Evolutionary conservation across 2,797 vertebrate species (phyloP), one percentile per base, ranked within the genome.

Genomic region (Remorina albescens): DNA sequence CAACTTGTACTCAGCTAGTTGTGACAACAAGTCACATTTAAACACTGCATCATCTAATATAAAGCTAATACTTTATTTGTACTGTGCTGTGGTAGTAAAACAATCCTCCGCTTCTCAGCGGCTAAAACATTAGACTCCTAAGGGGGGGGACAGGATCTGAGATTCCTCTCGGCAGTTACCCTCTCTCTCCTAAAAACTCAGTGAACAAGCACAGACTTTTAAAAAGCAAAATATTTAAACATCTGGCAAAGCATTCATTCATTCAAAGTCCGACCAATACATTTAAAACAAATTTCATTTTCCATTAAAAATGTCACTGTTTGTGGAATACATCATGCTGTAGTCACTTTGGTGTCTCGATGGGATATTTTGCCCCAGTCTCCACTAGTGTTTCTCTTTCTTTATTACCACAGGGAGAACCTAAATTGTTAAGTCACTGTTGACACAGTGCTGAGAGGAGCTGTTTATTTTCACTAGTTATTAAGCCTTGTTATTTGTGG

Each of bases 321-420:
- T 56, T 47, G 37, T 23, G 25, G 34, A 53, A 34, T 18, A 18
- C 36, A 23, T 15, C 32, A 3, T 56, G 42, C 23, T 67, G 18
- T 23, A 61, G 51, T 34, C 39, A 37, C 50, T 34, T 53, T 12
- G 25, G 18, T 51, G 10, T 77, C 51, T 56, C 61, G 7, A 13
- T 64, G 63, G 71, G 61, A 54, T 28, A 53, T 70, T 70, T 49
- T 58, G 34, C 18, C 25, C 16, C 19, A 50, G 23, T 74, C 49
- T 23, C 46, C 13, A 39, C 64, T 56, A 70, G 51, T 74, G 34
- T 61, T 56, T 36, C 21, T 65, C 6, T 2, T 50, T 54, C 42
- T 28, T 41, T 36, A 56, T 28, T 69, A 56, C 73, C 49, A 55
- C 23, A 19, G 69, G 60, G 73, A 77, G 25, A 25, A 70, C 54